phyloP scores from a whole-genome alignment of 2,113 vertebrate genomes.

The Cyanoramphus novaezelandiae region DNA sequence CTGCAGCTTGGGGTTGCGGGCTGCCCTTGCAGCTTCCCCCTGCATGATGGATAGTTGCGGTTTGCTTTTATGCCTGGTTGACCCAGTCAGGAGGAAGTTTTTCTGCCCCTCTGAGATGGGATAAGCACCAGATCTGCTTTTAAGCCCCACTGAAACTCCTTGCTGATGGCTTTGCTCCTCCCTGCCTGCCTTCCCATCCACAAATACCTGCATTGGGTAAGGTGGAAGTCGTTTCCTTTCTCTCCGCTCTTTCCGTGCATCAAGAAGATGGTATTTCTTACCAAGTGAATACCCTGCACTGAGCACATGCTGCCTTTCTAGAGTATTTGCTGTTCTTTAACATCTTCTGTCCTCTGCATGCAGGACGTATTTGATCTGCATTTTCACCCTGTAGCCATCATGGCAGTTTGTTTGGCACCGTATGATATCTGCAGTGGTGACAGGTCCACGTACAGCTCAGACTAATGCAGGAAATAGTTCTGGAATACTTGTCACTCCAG shows the following conservation, averaged over 20 bases:
- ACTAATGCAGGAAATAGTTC: constrained; percentile 41
- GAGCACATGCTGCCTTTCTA: background rate
- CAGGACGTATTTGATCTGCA: background rate
- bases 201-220: background rate
- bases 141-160: background rate
- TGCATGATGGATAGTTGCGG: background rate
- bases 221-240: background rate
- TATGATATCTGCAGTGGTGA: constrained; percentile 4
- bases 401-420: background rate
- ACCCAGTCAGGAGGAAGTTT: background rate
- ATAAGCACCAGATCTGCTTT: background rate
- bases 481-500: constrained; percentile 16
- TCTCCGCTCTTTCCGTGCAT: background rate
- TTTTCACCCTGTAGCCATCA: background rate
- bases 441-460: background rate
- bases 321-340: constrained; percentile 1
- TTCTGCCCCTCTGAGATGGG: background rate
- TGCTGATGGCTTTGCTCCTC: background rate
- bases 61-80: background rate
- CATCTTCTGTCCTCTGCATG: constrained; percentile 12
- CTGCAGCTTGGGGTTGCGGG: accelerated
- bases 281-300: background rate
- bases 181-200: background rate
- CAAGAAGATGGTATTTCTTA: background rate
- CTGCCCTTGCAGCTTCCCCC: background rate